These are phyloP conservation scores for Hoplodrina blanda DNA, from an alignment of 2,888 invertebrate species.

Conservation along the genomic window DNA sequence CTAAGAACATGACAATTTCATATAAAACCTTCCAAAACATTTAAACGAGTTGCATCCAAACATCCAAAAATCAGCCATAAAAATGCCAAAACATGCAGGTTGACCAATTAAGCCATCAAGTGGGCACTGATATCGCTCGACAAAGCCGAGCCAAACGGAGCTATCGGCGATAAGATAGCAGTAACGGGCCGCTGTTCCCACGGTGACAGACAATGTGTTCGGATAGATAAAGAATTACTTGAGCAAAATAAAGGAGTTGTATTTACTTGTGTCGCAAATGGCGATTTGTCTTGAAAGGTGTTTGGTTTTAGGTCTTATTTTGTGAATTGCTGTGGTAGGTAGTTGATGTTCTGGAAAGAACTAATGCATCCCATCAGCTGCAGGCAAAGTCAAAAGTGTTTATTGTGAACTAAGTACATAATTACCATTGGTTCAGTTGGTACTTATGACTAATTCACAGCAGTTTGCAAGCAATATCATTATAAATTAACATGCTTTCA, in stretches of 20 bases:
- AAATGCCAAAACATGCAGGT: slow-evolving; percentile 59
- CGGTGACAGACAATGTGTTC: slow-evolving; percentile 63
- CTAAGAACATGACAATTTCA: slow-evolving; percentile 5
- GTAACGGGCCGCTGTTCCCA: slow-evolving; percentile 65
- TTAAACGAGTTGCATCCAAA: slow-evolving; percentile 42
- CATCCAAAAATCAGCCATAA: slow-evolving; percentile 34
- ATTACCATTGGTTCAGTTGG: no score
- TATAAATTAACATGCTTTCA: no score
- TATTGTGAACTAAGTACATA: no score
- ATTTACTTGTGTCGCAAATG: slow-evolving; percentile 52
- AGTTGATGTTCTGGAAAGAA: not conserved
- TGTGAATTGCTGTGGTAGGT: not conserved
- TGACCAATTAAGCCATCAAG: slow-evolving; percentile 61
- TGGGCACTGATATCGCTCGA: slow-evolving; percentile 53
- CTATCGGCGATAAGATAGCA: slow-evolving; percentile 70
- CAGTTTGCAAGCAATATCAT: no score
- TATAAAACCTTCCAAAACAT: slow-evolving; percentile 14
- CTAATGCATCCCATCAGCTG: not conserved
- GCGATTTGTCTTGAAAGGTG: slow-evolving; percentile 42
- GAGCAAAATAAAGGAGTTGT: slow-evolving; percentile 62
- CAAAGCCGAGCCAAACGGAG: slow-evolving; percentile 55
- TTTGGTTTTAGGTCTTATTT: slow-evolving; percentile 11
- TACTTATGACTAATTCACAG: no score
- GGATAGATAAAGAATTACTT: slow-evolving; percentile 62
- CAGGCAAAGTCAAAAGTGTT: no score